Percentiles rank a stretch among this genome's conserved stretches.
These are phyloP conservation scores for Chloromyia formosa DNA, from an alignment of 2,888 invertebrate genomes.

Conservation along the genomic window DNA sequence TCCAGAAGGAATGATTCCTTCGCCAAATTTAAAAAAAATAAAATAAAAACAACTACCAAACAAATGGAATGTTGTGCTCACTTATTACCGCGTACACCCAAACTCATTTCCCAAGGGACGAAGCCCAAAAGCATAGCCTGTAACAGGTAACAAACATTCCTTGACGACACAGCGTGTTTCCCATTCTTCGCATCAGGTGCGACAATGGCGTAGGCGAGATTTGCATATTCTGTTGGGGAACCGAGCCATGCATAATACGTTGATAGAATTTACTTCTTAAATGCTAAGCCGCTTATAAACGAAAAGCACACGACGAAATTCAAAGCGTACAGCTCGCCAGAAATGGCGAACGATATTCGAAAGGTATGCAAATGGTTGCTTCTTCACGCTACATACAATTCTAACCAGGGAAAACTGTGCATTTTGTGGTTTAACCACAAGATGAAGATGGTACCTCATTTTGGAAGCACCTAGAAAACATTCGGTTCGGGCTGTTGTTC, in stretches of 20 bases:
- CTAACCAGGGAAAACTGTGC: constrained; percentile 32
- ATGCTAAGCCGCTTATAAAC: constrained; percentile 43
- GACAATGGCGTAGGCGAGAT: neutral
- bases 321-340: neutral
- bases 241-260: constrained; percentile 30
- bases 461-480: neutral
- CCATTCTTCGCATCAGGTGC: neutral
- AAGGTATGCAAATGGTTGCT: constrained; percentile 42
- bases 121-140: constrained; percentile 3
- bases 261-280: constrained; percentile 41
- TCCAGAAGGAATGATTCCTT: too few species aligned
- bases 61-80: neutral
- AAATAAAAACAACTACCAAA: too few species aligned
- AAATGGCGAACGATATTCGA: constrained; percentile 30
- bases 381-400: constrained; percentile 33
- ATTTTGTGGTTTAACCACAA: constrained; percentile 27
- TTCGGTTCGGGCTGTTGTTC: constrained; percentile 9
- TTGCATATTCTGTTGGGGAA: constrained; percentile 35
- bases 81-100: neutral
- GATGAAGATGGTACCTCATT: constrained; percentile 26
- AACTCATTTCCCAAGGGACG: neutral
- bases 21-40: too few species aligned
- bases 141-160: constrained; percentile 34
- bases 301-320: constrained; percentile 38
- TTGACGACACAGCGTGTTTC: too few species aligned